Conservation (phyloP, 2,888 invertebrate species). For the Dicycla oo region DNA sequence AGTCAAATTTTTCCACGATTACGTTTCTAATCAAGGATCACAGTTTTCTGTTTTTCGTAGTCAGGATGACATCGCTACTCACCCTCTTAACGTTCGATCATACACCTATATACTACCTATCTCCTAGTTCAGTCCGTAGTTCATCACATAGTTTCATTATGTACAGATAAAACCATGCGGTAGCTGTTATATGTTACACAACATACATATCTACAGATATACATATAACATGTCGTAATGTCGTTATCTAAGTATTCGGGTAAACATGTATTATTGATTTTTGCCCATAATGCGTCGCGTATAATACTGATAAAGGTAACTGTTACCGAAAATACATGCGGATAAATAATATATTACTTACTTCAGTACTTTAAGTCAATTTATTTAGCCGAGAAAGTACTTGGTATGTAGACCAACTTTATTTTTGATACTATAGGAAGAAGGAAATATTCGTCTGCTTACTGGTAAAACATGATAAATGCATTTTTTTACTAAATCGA, state of each 20-base stretch:
- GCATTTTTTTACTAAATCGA: too few species aligned
- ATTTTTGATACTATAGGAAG: too few species aligned
- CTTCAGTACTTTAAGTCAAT: background rate
- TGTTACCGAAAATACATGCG: slow-evolving; percentile 39
- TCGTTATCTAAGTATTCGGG: slow-evolving; percentile 69
- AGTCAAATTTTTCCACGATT: background rate
- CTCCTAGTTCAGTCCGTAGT: slow-evolving; percentile 18
- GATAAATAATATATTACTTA: slow-evolving; percentile 13
- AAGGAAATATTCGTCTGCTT: too few species aligned
- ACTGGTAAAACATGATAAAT: too few species aligned
- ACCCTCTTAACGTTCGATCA: background rate
- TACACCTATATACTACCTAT: background rate
- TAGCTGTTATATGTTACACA: slow-evolving; percentile 23
- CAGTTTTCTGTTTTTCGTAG: background rate
- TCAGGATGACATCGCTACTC: background rate
- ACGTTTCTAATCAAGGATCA: background rate
- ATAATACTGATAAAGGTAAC: slow-evolving; percentile 65
- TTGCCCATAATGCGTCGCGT: slow-evolving; percentile 65
- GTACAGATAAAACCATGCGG: slow-evolving; percentile 33
- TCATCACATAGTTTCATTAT: slow-evolving; percentile 17
- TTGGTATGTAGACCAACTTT: too few species aligned
- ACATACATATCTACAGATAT: slow-evolving; percentile 24
- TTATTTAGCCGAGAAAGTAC: background rate
- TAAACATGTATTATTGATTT: slow-evolving; percentile 79
- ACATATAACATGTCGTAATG: slow-evolving; percentile 13